These are phyloP conservation scores for Paracanthobrama guichenoti DNA, from an alignment of 2,113 vertebrate genomes.

Conservation along the genomic window DNA sequence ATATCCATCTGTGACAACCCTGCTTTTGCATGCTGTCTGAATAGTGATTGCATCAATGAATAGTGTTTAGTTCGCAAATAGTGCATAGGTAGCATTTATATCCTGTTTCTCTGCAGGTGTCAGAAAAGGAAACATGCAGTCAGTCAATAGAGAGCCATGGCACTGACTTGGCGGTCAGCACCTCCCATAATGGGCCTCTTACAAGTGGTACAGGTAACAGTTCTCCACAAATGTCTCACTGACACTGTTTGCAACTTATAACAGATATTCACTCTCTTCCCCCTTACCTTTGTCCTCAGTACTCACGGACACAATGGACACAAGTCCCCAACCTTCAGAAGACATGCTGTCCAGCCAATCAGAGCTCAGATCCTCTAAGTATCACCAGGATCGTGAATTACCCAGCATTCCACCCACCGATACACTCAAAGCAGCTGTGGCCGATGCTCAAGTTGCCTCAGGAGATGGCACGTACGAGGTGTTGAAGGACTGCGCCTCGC, in stretches of 20 bases:
- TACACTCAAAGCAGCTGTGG: conserved; percentile 66
- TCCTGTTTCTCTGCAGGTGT: conserved; percentile 78
- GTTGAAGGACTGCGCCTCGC: conserved; percentile 88
- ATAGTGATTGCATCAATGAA: not conserved
- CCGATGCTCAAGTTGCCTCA: conserved; percentile 65
- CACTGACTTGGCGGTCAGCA: conserved; percentile 83
- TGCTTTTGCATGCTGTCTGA: not conserved
- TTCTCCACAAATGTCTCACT: not conserved
- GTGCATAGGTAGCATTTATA: not conserved
- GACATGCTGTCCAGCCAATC: conserved; percentile 88
- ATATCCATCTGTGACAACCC: not conserved
- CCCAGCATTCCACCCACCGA: conserved; percentile 89
- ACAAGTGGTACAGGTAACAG: conserved; percentile 91
- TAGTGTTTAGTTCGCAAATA: not conserved
- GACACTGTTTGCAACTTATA: not conserved
- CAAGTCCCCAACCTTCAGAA: conserved; percentile 89
- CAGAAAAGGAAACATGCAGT: conserved; percentile 89
- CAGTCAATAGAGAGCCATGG: conserved; percentile 86
- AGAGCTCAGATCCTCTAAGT: conserved; percentile 87
- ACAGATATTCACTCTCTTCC: not conserved
- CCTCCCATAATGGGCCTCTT: conserved; percentile 86
- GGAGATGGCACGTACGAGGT: conserved; percentile 91
- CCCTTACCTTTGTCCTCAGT: conserved; percentile 70
- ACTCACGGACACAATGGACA: conserved; percentile 87
- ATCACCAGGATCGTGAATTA: conserved; percentile 90